Percentiles rank a stretch among this genome's conserved stretches.
Conservation (phyloP, 2,797 vertebrate genomes). For the Zenarchopterus dispar region DNA sequence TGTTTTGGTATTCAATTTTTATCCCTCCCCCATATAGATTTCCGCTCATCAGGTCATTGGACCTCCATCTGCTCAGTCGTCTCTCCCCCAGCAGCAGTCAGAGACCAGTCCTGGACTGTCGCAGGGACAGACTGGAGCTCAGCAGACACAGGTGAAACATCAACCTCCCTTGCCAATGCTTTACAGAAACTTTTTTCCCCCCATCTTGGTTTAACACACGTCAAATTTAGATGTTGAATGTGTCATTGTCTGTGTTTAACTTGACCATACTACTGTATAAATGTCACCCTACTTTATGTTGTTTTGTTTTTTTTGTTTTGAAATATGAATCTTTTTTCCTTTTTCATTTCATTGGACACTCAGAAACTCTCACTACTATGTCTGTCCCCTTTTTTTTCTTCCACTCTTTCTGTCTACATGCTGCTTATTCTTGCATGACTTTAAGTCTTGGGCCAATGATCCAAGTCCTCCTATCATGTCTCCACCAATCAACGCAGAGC, state of each 20-base stretch:
- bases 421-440: conserved; percentile 76
- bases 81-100: conserved; percentile 59
- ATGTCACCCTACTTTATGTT: conserved; percentile 13
- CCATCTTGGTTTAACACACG: background rate
- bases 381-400: conserved; percentile 29
- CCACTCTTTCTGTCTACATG: conserved; percentile 66
- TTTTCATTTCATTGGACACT: conserved; percentile 25
- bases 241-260: no score
- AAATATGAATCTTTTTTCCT: background rate
- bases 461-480: conserved; percentile 82
- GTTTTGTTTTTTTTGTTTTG: background rate
- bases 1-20: conserved; percentile 5
- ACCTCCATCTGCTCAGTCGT: conserved; percentile 65
- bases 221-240: background rate
- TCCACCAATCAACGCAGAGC: conserved; percentile 84
- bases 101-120: conserved; percentile 58
- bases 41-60: conserved; percentile 63
- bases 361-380: conserved; percentile 28
- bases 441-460: conserved; percentile 82
- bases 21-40: conserved; percentile 34
- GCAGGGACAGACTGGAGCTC: conserved; percentile 76
- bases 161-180: background rate
- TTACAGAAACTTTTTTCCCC: background rate
- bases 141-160: conserved; percentile 86
- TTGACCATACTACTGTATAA: background rate